Base-by-base conservation (phyloP, 2,888 invertebrate genomes). In the Drosophila hamatofila region DNA sequence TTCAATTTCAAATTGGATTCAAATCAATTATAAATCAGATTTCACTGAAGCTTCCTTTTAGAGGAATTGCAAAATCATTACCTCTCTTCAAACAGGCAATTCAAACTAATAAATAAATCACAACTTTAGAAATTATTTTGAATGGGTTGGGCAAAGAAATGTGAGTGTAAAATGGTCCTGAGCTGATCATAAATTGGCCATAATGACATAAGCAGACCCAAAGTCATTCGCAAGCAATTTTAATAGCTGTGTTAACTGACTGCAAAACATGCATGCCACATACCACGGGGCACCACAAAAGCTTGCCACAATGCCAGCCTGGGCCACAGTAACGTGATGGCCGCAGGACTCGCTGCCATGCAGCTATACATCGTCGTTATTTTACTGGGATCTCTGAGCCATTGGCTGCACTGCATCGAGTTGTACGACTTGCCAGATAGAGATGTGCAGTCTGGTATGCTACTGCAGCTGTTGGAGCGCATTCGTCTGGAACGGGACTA, bases 311-410 rank as follows among this genome's bases (percentile, higher is more conserved):
- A 12, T 8, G 12, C 2, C 0, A 3, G 48, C 9, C 11, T 16
- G 2, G 16, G 30, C 8, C 30, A 64, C 71, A 84, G 85, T 84
- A 55, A 51, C 59, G 41, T 27, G 64, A 72, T 63, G 62, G n/a
- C 75, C 61, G 21, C 49, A 27, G 62, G 59, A 11, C 57, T 51
- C 27, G 25, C 16, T 6, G 7, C 23, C 25, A 49, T 76, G 78
- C 48, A 48, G 49, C 16, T 72, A 12, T 14, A 49, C 11, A 30
- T 33, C 54, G 7, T 37, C 48, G n/a, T 44, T 0, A 12, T 54
- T 16, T 11, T 21, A 11, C 41, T 77, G 14, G 6, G 39, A 54
- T 62, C 48, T 23, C 49, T 60, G 16, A 8, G 46, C 25, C 61
- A 37, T 14, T 3, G 14, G n/a, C 8, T 62, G 42, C 48, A 56